Evolutionary conservation across 2,888 invertebrate species (phyloP), one percentile per base, ranked within the genome.

Genomic region (Galerucella pusilla): DNA sequence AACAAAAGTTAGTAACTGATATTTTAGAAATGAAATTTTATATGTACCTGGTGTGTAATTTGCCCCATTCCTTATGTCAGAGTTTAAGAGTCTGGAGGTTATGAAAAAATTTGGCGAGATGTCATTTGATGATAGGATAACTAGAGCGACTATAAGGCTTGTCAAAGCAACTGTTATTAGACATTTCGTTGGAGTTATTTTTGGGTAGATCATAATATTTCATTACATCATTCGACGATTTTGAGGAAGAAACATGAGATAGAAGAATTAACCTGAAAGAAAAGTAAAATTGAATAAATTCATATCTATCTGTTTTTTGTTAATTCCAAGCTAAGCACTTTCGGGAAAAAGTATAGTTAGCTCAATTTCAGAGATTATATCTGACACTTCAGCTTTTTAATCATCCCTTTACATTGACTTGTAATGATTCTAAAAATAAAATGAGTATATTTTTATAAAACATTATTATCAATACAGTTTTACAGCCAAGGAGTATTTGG

Each of bases 41-140:
- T 2, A 10, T 46, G 46, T 66, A 42, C 68, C 72, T 59, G 68
- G 61, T 11, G 49, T 57, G 57, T 75, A 67, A 46, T 60, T 65
- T 3, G 6, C 16, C 9, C 45, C 16, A 1, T 1, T 35, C 20
- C 12, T 42, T 6, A 65, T 20, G 12, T 65, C 64, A 6, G 14
- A 4, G 1, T 49, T 65, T 6, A 46, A 16, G 11, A 16, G 5
- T 65, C 64, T 65, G 2, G 20, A 57, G 16, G 20, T 10, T 20
- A 57, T 11, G 9, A 57, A 20, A 20, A 10, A 16, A 16, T 16
- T 45, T 2, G 42, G 45, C 14, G 42, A 20, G 2, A 20, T 10
- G 16, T 20, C 64, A 16, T 65, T 46, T 42, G 46, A 45, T 16
- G 64, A 46, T 45, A 46, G 45, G 28, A 20, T 46, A 46, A 65